Percentiles rank a stretch among this genome's conserved stretches.
These are phyloP conservation scores for Cyprinodon tularosa DNA, from an alignment of 2,113 vertebrate species.

Conservation along the genomic window DNA sequence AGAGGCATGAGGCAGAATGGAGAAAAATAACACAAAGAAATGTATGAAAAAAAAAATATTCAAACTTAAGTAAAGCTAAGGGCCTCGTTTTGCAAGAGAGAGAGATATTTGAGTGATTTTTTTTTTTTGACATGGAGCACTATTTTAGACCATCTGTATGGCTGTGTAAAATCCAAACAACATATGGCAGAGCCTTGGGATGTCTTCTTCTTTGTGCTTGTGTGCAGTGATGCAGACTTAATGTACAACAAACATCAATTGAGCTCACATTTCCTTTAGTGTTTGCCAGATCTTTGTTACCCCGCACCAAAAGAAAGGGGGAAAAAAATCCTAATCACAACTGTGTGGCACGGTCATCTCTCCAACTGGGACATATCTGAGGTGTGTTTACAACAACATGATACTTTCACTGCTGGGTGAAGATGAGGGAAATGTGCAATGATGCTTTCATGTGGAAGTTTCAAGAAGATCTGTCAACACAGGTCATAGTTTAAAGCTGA, in stretches of 20 bases:
- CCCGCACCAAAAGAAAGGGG: neutral
- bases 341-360: conserved; percentile 44
- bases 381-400: conserved; percentile 39
- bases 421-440: conserved; percentile 59
- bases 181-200: conserved; percentile 70
- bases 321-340: conserved; percentile 5
- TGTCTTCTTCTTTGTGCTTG: conserved; percentile 60
- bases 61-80: conserved; percentile 71
- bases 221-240: conserved; percentile 31
- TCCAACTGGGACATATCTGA: conserved; percentile 41
- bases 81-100: conserved; percentile 53
- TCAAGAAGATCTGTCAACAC: conserved; percentile 52
- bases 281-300: conserved; percentile 15
- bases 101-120: conserved; percentile 57
- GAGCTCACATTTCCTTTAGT: conserved; percentile 20
- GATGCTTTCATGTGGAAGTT: conserved; percentile 53
- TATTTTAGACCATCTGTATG: conserved; percentile 77
- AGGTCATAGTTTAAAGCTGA: conserved; percentile 16
- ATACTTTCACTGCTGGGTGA: conserved; percentile 53
- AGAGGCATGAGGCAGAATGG: conserved; percentile 50
- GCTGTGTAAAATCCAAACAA: conserved; percentile 69
- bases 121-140: conserved; percentile 73
- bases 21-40: conserved; percentile 34
- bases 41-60: conserved; percentile 61
- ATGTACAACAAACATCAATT: conserved; percentile 14